phyloP scores from a whole-genome alignment of 1,140 invertebrate genomes.

The Phymastichus coffea region DNA sequence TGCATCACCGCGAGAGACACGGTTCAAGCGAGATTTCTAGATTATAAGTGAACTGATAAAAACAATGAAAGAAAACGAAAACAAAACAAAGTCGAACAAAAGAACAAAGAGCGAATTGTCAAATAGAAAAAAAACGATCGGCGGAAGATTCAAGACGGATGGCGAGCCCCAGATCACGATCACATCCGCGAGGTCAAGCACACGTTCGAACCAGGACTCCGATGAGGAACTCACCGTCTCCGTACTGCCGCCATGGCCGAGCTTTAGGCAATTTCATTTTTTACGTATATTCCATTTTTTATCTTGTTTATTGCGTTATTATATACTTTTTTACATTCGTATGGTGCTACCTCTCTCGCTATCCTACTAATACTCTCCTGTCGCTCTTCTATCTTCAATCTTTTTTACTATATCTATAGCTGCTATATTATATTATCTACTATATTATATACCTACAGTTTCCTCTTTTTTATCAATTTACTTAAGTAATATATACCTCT shows the following conservation, averaged over 20 bases:
- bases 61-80: conserved; percentile 3
- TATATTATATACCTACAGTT: conserved; percentile 3
- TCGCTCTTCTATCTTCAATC: conserved; percentile 12
- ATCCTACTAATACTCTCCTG: background rate
- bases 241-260: conserved; percentile 57
- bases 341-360: conserved; percentile 29
- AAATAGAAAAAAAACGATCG: conserved; percentile 27
- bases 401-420: conserved; percentile 2
- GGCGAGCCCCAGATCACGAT: conserved; percentile 50
- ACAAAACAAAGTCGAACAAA: conserved; percentile 28
- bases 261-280: conserved; percentile 60
- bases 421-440: conserved; percentile 11
- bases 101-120: conserved; percentile 33
- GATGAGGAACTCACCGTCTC: conserved; percentile 57
- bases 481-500: conserved; percentile 24
- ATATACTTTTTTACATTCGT: conserved; percentile 31
- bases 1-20: no score
- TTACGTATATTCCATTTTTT: conserved; percentile 54
- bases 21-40: no score
- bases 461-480: background rate
- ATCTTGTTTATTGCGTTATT: conserved; percentile 36
- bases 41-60: no score
- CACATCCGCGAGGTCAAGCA: conserved; percentile 25
- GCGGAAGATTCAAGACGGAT: conserved; percentile 56
- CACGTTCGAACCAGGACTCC: conserved; percentile 51